Percentiles rank a stretch among this genome's conserved stretches.
phyloP scores from a whole-genome alignment of 2,797 vertebrate species.

The Intellagama lesueurii region DNA sequence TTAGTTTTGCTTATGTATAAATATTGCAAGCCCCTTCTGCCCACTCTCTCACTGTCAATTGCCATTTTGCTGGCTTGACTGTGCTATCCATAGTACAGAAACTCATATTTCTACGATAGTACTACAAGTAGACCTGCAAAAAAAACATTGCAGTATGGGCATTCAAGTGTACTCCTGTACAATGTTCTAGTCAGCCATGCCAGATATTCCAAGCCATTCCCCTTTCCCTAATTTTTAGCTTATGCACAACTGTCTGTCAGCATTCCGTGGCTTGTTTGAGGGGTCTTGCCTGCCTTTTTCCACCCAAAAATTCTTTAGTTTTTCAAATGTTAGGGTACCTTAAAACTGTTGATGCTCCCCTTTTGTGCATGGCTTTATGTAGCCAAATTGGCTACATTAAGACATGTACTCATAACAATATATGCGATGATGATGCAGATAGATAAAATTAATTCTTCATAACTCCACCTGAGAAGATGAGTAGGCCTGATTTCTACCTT shows the following conservation, averaged over 20 bases:
- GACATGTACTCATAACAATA: neutral
- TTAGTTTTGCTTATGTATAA: neutral
- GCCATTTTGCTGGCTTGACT: neutral
- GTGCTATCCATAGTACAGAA: neutral
- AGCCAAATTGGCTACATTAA: neutral
- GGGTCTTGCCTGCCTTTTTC: neutral
- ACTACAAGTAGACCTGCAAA: neutral
- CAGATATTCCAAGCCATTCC: neutral
- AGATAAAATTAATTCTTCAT: neutral
- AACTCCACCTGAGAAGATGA: neutral
- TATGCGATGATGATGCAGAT: no score
- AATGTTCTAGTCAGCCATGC: neutral
- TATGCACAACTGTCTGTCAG: neutral
- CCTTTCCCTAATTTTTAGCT: neutral
- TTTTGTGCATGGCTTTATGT: neutral
- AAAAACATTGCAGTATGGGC: neutral
- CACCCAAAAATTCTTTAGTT: neutral
- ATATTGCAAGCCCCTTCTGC: neutral
- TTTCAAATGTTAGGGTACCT: neutral
- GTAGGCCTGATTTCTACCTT: neutral
- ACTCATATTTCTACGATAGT: constrained; percentile 5
- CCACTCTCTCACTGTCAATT: neutral
- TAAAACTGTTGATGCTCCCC: neutral
- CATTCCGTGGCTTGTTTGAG: neutral
- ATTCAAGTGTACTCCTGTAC: neutral